Conservation (phyloP, 1,140 invertebrate species). For the Cydia splendana region DNA sequence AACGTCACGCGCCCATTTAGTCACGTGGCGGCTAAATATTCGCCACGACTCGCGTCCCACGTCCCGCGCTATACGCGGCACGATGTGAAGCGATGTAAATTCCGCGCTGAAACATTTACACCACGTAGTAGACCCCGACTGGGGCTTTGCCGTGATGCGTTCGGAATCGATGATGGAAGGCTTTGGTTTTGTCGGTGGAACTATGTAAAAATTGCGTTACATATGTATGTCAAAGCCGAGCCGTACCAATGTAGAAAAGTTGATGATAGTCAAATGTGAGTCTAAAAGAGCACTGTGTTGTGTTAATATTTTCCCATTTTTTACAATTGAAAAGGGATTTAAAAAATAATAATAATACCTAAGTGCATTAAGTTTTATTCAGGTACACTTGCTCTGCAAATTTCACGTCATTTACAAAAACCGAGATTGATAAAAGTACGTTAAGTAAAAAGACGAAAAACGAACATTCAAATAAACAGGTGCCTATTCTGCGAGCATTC, state of each 20-base stretch:
- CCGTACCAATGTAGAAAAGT: too few relatives aligned
- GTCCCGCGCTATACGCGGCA: slow-evolving; percentile 31
- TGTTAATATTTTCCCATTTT: too few relatives aligned
- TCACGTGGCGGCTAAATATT: slow-evolving; percentile 28
- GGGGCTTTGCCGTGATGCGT: slow-evolving; percentile 52
- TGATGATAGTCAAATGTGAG: too few relatives aligned
- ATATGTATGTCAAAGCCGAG: background rate
- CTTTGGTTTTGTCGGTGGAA: slow-evolving; percentile 38
- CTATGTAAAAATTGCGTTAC: background rate
- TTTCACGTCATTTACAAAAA: too few relatives aligned
- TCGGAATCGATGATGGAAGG: slow-evolving; percentile 50
- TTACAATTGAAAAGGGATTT: too few relatives aligned
- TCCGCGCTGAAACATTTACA: slow-evolving; percentile 64
- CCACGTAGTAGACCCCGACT: slow-evolving; percentile 55
- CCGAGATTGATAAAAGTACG: background rate
- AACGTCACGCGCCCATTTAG: background rate
- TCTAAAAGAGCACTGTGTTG: too few relatives aligned
- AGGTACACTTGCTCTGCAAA: too few relatives aligned
- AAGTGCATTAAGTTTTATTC: too few relatives aligned
- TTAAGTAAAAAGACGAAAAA: background rate
- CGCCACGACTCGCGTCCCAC: slow-evolving; percentile 8
- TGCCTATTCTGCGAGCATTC: slow-evolving; percentile 19
- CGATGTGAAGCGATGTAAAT: slow-evolving; percentile 57
- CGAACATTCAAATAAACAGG: background rate
- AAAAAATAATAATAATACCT: too few relatives aligned